Evolutionary conservation across 2,888 invertebrate species (phyloP), one percentile per base, ranked within the genome.

Genomic region (Ichneumoninae sp.): DNA sequence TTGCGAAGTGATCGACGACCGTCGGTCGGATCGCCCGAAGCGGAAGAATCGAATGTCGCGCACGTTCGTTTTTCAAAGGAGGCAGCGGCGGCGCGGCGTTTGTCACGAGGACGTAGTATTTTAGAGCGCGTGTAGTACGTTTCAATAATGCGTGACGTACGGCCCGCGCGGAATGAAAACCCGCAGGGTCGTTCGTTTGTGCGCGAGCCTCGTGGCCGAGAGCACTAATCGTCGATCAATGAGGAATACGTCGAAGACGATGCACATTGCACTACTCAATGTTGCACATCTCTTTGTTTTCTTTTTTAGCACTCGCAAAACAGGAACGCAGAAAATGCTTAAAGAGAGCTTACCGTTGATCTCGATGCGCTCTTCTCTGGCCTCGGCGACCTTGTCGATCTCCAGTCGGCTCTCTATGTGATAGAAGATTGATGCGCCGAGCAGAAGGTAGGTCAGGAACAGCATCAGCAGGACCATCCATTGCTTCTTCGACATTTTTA

Each of bases 351-450:
- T 22, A 97, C 97, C 96, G 94, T 96, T 95, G 90, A 97, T 96
- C 93, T 95, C 95, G 89, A 95, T 95, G 90, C 96, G 95, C 93
- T 96, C 96, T 88, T 94, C 93, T 89, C 95, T 95, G 80, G 96
- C 95, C 88, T 95, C 94, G 74, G 94, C 94, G 70, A 96, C 95
- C 86, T 95, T 94, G 85, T 95, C 94, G 71, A 95, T 93, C 94
- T 98, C 98, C 89, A 96, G 94, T 47, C 95, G 95, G 90, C 96
- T 96, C 94, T 98, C 97, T 89, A 97, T 96, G 91, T 96, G 96
- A 94, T 97, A 97, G 93, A 97, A 98, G 89, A 98, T 96, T 86
- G 96, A 96, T n/a, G 98, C 97, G 10, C 98, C 98, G 83, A 98
- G 95, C 89, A 97, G 94, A 87, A 97, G 94, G 92, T 97, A 97